phyloP scores from a whole-genome alignment of 1,140 invertebrate genomes.

The Amyelois transitella region DNA sequence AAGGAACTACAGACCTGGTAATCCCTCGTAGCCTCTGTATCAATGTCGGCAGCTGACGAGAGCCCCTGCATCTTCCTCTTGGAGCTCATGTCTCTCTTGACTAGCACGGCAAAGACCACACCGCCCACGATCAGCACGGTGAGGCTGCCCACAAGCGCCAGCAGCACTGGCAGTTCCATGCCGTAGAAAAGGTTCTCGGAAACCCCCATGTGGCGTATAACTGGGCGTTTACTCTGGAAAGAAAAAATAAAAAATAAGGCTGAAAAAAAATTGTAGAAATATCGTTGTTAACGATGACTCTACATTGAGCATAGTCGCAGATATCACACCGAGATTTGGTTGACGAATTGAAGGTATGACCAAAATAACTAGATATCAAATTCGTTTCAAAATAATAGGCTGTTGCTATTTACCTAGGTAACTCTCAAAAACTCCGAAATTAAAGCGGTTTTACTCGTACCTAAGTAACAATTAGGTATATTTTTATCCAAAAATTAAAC shows the following conservation, averaged over 20 bases:
- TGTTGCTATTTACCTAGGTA: no score
- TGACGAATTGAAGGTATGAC: no score
- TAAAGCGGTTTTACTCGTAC: no score
- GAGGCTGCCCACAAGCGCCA: slow-evolving; percentile 59
- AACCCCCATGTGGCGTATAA: slow-evolving; percentile 35
- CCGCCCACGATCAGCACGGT: slow-evolving; percentile 80
- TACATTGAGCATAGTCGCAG: no score
- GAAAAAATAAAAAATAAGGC: no score
- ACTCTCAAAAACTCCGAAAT: no score
- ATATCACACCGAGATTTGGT: no score
- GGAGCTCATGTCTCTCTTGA: slow-evolving; percentile 81
- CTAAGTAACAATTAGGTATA: no score
- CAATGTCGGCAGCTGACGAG: slow-evolving; percentile 76
- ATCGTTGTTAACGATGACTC: no score
- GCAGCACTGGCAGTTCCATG: slow-evolving; percentile 75
- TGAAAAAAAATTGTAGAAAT: background rate
- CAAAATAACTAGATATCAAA: no score
- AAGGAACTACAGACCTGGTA: slow-evolving; percentile 82
- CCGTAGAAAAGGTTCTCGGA: slow-evolving; percentile 66
- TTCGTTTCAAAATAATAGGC: no score
- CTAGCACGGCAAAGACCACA: slow-evolving; percentile 82
- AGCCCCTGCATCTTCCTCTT: slow-evolving; percentile 82
- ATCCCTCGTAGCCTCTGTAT: slow-evolving; percentile 93
- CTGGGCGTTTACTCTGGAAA: slow-evolving; percentile 52
- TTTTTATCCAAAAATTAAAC: no score